Evolutionary conservation across 2,797 vertebrate genomes (phyloP).

Genomic region (Synaphobranchus kaupii): DNA sequence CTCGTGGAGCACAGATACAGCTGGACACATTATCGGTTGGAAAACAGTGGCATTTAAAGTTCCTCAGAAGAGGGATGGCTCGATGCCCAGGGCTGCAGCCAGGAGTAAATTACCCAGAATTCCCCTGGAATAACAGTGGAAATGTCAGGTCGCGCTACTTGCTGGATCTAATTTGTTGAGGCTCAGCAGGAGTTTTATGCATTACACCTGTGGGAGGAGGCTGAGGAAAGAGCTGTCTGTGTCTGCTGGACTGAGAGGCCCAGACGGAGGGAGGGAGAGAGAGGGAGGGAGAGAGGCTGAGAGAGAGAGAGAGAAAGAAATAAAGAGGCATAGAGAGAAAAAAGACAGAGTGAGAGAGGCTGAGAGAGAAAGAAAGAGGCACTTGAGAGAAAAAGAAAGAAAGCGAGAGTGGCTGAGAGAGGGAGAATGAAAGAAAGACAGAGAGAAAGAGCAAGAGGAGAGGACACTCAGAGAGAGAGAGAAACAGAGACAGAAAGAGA

Average conservation of each 20-base stretch:
- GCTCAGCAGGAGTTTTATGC: not conserved
- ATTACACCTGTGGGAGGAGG: not conserved
- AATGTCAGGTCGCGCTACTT: not conserved
- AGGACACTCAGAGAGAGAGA: not conserved
- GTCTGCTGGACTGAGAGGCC: not conserved
- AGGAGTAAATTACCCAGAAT: conserved; percentile 14
- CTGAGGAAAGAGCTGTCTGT: not conserved
- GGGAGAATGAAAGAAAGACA: not conserved
- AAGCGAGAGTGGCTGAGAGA: not conserved
- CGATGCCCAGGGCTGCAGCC: not conserved
- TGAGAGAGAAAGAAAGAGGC: not conserved
- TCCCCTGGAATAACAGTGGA: not conserved
- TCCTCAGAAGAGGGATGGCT: not conserved
- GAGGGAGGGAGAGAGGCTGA: not conserved
- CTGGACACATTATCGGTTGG: not conserved
- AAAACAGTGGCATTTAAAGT: not conserved
- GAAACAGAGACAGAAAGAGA: conserved; percentile 26
- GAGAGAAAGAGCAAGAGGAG: not conserved
- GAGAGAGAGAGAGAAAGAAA: not conserved
- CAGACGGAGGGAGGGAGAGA: not conserved
- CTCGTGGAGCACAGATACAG: not conserved
- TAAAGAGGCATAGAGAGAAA: not conserved
- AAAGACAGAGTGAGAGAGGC: not conserved
- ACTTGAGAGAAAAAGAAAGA: not conserved
- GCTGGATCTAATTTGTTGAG: conserved; percentile 4